Base-by-base conservation (phyloP, 2,113 vertebrate genomes). In the Sturnira hondurensis region DNA sequence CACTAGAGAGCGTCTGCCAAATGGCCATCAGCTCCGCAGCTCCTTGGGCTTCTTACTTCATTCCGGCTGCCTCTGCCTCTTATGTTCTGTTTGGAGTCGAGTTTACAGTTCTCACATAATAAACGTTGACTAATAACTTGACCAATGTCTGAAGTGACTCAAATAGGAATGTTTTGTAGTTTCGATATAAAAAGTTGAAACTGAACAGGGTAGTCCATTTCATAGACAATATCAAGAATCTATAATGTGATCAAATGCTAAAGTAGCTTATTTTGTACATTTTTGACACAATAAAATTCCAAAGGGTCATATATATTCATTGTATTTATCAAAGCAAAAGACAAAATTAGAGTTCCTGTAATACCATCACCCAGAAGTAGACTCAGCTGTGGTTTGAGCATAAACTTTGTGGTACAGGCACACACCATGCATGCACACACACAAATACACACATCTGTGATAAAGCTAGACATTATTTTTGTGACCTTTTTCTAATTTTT, bases 41-140 rank as follows among this genome's bases (percentile, higher is more conserved):
- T 90, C 63, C 41, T n/a, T 7, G 5, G 77, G 26, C 84, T 84
- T 92, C 95, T 43, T 61, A 19, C 67, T 91, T 84, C 45, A 50
- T 81, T 85, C 38, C 63, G 15, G 68, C 41, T 45, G 26, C 78
- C 50, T n/a, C 77, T 6, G 4, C 47, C 56, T 76, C 96, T 96
- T 89, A 74, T 24, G 45, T 70, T 94, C 94, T 96, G 91, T 93
- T 96, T 96, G 91, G n/a, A 86, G 70, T 86, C 45, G 77, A 68
- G 70, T 54, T 91, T 56, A 94, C 78, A 90, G 70, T 74, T 96
- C 94, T 94, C 94, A 96, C 97, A 67, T 92, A 91, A 84, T 97
- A 96, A 97, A 94, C 93, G 91, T 67, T 86, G 76, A 92, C 74
- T 71, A 83, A 91, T 65, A 91, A 94, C 70, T 65, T 78, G 56